Evolutionary conservation across 1,140 invertebrate species (phyloP).

Genomic region (Mamestra configurata): DNA sequence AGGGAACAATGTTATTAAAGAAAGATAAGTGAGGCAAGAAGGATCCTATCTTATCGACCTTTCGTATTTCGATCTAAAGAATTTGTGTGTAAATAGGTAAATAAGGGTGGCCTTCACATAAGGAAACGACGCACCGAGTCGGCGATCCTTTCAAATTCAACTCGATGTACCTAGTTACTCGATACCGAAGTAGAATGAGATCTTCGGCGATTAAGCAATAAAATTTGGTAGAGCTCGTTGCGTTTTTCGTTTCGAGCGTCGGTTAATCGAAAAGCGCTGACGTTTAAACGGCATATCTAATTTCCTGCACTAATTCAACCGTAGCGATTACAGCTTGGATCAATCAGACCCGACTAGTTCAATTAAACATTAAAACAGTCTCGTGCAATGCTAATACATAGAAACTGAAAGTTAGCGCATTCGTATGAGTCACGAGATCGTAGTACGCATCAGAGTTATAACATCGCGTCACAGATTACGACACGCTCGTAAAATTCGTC

Average conservation of each 20-base stretch:
- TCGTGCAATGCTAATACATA: constrained; percentile 58
- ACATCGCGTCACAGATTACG: constrained; percentile 79
- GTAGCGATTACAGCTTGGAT: constrained; percentile 8
- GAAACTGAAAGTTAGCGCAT: constrained; percentile 77
- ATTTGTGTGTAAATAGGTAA: constrained; percentile 45
- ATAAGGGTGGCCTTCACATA: constrained; percentile 35
- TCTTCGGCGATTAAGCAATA: constrained; percentile 41
- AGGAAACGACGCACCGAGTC: constrained; percentile 3
- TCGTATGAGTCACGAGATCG: constrained; percentile 73
- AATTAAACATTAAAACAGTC: constrained; percentile 48
- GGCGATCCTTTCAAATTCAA: neutral
- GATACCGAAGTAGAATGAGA: constrained; percentile 23
- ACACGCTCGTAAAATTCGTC: constrained; percentile 82
- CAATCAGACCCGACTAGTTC: constrained; percentile 38
- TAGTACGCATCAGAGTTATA: constrained; percentile 73
- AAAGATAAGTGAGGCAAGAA: constrained; percentile 69
- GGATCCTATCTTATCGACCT: constrained; percentile 53
- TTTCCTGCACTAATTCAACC: constrained; percentile 13
- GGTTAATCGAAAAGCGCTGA: constrained; percentile 37
- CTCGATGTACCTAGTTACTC: neutral
- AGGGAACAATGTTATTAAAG: constrained; percentile 77
- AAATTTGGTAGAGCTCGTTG: constrained; percentile 40
- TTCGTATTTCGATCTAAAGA: constrained; percentile 46
- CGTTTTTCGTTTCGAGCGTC: constrained; percentile 19
- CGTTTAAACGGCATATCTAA: constrained; percentile 43